phyloP scores from a whole-genome alignment of 2,113 vertebrate genomes.

The Vireo altiloquus region DNA sequence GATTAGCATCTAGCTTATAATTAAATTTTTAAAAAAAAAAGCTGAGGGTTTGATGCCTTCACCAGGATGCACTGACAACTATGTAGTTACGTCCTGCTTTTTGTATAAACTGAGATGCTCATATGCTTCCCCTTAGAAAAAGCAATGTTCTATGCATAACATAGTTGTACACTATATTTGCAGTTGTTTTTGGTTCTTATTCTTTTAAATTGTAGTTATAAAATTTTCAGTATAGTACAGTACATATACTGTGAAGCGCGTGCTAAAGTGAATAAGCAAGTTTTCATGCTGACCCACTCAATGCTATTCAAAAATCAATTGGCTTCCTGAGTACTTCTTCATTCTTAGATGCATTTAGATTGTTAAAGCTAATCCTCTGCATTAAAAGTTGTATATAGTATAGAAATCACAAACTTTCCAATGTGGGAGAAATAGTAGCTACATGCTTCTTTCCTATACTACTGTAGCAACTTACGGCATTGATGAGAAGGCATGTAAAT shows the following conservation, averaged over 20 bases:
- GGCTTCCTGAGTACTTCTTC: slow-evolving; percentile 70
- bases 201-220: slow-evolving; percentile 77
- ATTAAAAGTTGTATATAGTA: slow-evolving; percentile 72
- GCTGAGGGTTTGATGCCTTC: slow-evolving; percentile 76
- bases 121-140: slow-evolving; percentile 89
- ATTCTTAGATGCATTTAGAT: slow-evolving; percentile 75
- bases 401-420: slow-evolving; percentile 64
- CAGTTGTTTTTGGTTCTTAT: slow-evolving; percentile 80
- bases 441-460: slow-evolving; percentile 76
- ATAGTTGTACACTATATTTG: slow-evolving; percentile 88
- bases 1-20: slow-evolving; percentile 82
- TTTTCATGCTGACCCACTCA: slow-evolving; percentile 85
- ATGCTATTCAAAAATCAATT: slow-evolving; percentile 76
- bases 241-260: slow-evolving; percentile 88
- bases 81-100: slow-evolving; percentile 86
- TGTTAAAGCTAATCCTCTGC: slow-evolving; percentile 74
- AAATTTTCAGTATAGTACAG: slow-evolving; percentile 84
- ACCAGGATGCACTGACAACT: slow-evolving; percentile 86
- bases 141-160: slow-evolving; percentile 96
- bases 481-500: slow-evolving; percentile 84
- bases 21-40: slow-evolving; percentile 73
- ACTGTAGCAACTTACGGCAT: slow-evolving; percentile 73
- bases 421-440: slow-evolving; percentile 68
- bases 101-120: slow-evolving; percentile 88
- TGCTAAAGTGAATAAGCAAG: slow-evolving; percentile 84